phyloP scores from a whole-genome alignment of 2,888 invertebrate species.

The Hymenopus coronatus region DNA sequence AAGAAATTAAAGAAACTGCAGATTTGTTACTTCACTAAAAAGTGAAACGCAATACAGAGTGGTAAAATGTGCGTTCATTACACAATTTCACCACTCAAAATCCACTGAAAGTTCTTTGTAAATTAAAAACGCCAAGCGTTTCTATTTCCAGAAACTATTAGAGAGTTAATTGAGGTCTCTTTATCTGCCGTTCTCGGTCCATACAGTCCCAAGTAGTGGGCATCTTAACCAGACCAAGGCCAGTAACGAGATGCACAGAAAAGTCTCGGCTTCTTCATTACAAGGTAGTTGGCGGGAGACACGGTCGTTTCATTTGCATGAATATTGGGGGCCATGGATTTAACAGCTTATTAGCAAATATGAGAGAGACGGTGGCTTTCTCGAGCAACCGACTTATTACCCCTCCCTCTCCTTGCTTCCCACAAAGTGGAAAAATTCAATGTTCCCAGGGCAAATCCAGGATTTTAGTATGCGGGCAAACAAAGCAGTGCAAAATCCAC shows the following conservation, averaged over 20 bases:
- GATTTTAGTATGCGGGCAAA: background rate
- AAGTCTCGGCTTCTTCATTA: background rate
- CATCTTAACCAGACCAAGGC: background rate
- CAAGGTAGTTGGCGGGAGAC: background rate
- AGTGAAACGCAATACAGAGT: background rate
- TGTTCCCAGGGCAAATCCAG: background rate
- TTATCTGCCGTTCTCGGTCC: background rate
- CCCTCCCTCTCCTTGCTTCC: background rate
- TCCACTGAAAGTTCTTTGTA: background rate
- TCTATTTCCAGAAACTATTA: background rate
- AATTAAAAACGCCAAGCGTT: background rate
- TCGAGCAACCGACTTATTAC: background rate
- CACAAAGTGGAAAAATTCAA: slow-evolving; percentile 12
- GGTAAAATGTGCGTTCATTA: background rate
- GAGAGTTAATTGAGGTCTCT: background rate
- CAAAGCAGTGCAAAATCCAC: background rate
- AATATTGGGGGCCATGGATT: slow-evolving; percentile 18
- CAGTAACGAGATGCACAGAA: background rate
- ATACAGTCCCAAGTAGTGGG: background rate
- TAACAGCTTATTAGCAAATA: slow-evolving; percentile 14
- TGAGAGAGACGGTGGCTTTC: background rate
- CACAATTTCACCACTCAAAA: background rate
- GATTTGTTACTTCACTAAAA: background rate
- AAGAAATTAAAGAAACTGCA: background rate
- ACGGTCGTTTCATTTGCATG: slow-evolving; percentile 16